A percentile compares a stretch with the other conserved stretches of the same genome.
Evolutionary conservation across 2,888 invertebrate species (phyloP).

Genomic region (Lacanobia oleracea): DNA sequence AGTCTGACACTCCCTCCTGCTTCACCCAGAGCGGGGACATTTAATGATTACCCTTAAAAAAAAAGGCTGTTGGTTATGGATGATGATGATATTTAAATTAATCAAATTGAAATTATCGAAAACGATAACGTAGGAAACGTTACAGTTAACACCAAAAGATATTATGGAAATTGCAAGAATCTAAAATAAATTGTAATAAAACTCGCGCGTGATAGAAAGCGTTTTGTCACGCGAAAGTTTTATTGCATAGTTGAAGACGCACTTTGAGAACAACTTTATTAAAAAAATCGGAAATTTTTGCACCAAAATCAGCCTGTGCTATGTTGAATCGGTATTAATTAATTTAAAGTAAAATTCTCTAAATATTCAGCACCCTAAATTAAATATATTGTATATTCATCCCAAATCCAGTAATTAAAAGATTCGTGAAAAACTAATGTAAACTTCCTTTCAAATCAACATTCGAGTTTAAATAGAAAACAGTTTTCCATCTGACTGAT

Average conservation of each 20-base stretch:
- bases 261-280: background rate
- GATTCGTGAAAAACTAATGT: slow-evolving; percentile 1
- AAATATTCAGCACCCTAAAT: no score
- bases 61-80: no score
- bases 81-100: no score
- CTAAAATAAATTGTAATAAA: background rate
- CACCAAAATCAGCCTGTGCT: background rate
- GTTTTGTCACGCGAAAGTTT: background rate
- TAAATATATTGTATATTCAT: background rate
- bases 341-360: background rate
- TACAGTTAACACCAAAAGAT: background rate
- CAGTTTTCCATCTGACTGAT: slow-evolving; percentile 44
- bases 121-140: background rate
- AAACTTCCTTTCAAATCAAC: slow-evolving; percentile 25
- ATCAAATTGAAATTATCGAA: no score
- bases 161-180: background rate
- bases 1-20: no score
- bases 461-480: slow-evolving; percentile 27
- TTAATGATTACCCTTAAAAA: no score
- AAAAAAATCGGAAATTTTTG: no score
- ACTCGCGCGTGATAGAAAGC: background rate
- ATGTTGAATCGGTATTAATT: background rate
- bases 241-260: background rate
- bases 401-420: slow-evolving; percentile 1
- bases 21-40: no score